Percentiles rank a stretch among this genome's conserved stretches.
Evolutionary conservation across 37 sponge, comb jelly and placozoan species (phyloP).

Genomic region (Hexactinellida sp.): DNA sequence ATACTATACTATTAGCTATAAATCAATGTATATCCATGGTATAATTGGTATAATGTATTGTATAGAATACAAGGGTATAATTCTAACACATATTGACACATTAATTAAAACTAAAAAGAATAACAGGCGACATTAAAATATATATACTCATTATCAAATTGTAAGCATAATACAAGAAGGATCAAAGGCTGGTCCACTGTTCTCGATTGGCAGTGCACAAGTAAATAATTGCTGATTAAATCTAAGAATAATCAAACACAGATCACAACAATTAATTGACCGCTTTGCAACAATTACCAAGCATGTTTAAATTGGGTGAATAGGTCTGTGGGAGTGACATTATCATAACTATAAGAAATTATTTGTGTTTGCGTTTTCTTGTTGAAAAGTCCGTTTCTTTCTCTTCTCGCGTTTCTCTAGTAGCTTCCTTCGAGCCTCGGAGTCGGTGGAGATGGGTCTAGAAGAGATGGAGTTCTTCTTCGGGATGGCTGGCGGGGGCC

Average conservation of each 20-base stretch:
- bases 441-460: neutral
- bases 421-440: neutral
- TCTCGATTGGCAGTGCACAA: conserved; percentile 9
- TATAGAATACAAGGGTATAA: conserved; percentile 17
- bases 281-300: neutral
- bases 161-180: conserved; percentile 17
- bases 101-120: conserved; percentile 3
- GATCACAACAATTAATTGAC: conserved; percentile 5
- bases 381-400: neutral
- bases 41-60: too few relatives aligned
- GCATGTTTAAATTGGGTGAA: too few relatives aligned
- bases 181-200: conserved; percentile 15
- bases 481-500: neutral
- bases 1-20: too few relatives aligned
- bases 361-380: neutral
- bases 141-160: conserved; percentile 14
- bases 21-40: too few relatives aligned
- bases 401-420: neutral
- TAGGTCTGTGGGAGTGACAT: too few relatives aligned
- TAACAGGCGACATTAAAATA: neutral
- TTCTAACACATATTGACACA: neutral
- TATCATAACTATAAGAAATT: neutral
- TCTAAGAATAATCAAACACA: conserved; percentile 17
- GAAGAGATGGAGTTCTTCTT: neutral
- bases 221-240: conserved; percentile 15